These are phyloP conservation scores for Sceloporus undulatus DNA, from an alignment of 2,113 vertebrate genomes.

Conservation along the genomic window DNA sequence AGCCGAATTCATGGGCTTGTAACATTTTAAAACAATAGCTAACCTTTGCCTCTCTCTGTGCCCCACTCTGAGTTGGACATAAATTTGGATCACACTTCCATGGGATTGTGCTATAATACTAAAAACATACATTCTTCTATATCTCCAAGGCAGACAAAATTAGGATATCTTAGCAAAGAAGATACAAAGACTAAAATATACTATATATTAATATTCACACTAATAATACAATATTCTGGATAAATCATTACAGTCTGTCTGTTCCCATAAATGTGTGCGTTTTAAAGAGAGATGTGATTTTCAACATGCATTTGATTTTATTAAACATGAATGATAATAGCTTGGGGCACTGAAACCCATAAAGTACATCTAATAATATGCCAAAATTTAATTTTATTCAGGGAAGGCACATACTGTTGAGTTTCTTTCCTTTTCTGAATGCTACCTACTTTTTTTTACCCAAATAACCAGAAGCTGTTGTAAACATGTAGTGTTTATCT, in stretches of 20 bases:
- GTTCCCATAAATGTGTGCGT: neutral
- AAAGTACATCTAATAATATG: conserved; percentile 19
- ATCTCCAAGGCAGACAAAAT: neutral
- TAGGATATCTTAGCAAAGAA: neutral
- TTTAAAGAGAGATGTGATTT: conserved; percentile 6
- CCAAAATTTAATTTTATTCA: neutral
- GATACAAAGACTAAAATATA: neutral
- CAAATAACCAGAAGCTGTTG: conserved; percentile 16
- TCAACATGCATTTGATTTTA: conserved; percentile 15
- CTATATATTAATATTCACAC: neutral
- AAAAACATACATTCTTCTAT: neutral
- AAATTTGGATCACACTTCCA: neutral
- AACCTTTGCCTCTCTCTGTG: neutral
- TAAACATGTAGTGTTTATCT: conserved; percentile 2
- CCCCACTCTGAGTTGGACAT: neutral
- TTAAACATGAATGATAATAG: conserved; percentile 19
- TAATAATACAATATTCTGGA: neutral
- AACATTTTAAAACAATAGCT: neutral
- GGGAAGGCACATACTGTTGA: neutral
- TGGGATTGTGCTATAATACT: neutral
- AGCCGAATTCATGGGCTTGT: neutral
- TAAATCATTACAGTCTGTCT: neutral
- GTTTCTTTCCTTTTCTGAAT: neutral
- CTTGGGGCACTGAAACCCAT: neutral
- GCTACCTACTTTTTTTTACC: neutral